A percentile compares a stretch with the other conserved stretches of the same genome.
Evolutionary conservation across 2,797 vertebrate genomes (phyloP).

Genomic region (Poliocrania exsul): DNA sequence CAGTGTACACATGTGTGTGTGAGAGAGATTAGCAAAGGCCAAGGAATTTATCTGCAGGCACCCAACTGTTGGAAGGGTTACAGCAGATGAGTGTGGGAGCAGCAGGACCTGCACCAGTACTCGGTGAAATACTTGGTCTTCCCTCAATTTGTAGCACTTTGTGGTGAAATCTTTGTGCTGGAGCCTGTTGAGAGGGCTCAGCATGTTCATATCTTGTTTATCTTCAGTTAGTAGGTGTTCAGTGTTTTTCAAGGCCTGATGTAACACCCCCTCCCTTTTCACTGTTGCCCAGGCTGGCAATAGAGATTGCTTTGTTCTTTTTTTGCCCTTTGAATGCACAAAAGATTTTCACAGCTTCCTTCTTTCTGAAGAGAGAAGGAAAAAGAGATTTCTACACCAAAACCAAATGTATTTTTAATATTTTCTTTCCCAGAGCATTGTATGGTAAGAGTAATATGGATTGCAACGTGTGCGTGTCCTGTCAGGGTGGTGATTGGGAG

Average conservation of each 20-base stretch:
- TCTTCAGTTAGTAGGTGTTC: constrained; percentile 27
- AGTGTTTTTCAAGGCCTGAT: constrained; percentile 54
- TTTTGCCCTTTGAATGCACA: constrained; percentile 20
- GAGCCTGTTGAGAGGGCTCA: background rate
- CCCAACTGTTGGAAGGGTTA: background rate
- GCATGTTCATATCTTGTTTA: background rate
- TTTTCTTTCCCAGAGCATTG: background rate
- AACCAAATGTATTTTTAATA: background rate
- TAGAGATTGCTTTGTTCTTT: constrained; percentile 57
- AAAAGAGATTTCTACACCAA: background rate
- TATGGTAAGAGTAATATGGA: background rate
- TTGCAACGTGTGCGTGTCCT: rapidly evolving
- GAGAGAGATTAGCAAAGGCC: background rate
- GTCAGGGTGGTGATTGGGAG: background rate
- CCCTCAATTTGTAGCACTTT: background rate
- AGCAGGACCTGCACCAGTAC: background rate
- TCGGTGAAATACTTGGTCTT: background rate
- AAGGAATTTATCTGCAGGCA: background rate
- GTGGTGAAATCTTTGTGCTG: background rate
- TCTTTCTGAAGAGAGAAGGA: background rate
- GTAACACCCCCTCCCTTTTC: constrained; percentile 27
- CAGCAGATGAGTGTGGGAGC: background rate
- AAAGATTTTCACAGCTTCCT: constrained; percentile 44
- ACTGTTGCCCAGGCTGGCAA: constrained; percentile 20
- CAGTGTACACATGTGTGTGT: rapidly evolving